Evolutionary conservation across 37 sponge, comb jelly and placozoan genomes (phyloP).

Genomic region (Hormiphora californensis): DNA sequence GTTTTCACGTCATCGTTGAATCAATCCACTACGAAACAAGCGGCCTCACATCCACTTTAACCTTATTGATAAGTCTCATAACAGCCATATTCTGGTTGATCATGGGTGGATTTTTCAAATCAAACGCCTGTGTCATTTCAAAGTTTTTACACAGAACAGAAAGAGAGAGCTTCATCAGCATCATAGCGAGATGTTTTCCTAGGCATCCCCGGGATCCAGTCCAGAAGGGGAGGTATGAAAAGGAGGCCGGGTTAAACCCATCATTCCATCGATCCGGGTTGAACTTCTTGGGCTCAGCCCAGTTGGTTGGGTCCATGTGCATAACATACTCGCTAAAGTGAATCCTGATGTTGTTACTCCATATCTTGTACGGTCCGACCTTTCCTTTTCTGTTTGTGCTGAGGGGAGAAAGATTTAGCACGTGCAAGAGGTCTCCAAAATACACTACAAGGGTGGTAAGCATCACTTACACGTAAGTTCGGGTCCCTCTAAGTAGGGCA

Average conservation of each 20-base stretch:
- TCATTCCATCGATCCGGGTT: neutral
- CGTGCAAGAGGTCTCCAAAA: neutral
- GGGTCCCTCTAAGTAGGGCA: neutral
- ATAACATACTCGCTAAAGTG: neutral
- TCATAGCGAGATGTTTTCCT: slow-evolving; percentile 1
- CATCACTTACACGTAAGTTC: neutral
- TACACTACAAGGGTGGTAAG: neutral
- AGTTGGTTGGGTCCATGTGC: neutral
- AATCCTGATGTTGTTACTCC: neutral
- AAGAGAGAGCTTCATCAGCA: neutral
- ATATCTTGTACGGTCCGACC: neutral
- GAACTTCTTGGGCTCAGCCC: neutral
- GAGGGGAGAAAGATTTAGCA: neutral
- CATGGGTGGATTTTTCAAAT: neutral
- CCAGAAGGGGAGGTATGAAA: neutral
- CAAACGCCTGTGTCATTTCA: neutral
- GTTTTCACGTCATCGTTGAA: too few relatives aligned
- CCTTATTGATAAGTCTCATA: neutral
- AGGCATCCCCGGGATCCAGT: neutral
- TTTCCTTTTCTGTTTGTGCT: neutral
- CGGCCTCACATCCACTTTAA: neutral
- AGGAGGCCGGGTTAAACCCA: slow-evolving; percentile 1
- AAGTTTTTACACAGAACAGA: neutral
- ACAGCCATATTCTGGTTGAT: slow-evolving; percentile 21
- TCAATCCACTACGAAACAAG: too few relatives aligned